phyloP scores from a whole-genome alignment of 2,113 vertebrate species.

The Todiramphus saurophagus region DNA sequence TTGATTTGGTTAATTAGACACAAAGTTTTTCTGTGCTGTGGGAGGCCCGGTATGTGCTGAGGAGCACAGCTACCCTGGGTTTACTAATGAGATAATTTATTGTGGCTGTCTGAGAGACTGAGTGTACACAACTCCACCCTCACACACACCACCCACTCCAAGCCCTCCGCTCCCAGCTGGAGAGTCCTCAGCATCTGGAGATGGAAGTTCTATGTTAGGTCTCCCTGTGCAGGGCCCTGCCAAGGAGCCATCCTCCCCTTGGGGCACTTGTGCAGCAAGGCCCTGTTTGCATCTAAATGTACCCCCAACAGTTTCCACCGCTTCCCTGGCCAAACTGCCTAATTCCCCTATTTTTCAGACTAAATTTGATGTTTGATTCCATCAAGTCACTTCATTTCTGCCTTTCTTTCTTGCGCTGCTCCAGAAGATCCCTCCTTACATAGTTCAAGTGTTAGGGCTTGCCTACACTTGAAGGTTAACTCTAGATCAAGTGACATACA shows the following conservation, averaged over 20 bases:
- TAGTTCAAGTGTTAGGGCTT: background rate
- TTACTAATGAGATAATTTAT: conserved; percentile 37
- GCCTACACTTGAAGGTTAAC: background rate
- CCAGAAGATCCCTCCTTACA: background rate
- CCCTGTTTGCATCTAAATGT: background rate
- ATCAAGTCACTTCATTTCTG: background rate
- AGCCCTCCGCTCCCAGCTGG: background rate
- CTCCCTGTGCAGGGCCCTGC: background rate
- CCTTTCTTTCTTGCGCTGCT: background rate
- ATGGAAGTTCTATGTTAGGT: background rate
- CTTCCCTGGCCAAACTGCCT: background rate
- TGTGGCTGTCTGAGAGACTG: conserved; percentile 32
- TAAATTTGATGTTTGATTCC: background rate
- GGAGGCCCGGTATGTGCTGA: conserved; percentile 27
- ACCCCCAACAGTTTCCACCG: background rate
- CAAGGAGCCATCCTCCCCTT: accelerated
- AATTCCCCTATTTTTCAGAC: background rate
- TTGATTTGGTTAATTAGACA: conserved; percentile 20
- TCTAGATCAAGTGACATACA: background rate
- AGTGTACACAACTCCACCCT: background rate
- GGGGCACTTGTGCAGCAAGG: too few species aligned
- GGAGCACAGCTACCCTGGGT: background rate
- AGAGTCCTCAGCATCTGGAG: background rate
- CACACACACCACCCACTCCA: background rate
- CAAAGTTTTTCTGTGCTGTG: conserved; percentile 3